These are phyloP conservation scores for Penaeus monodon DNA, from an alignment of 2,888 invertebrate species.

Conservation along the genomic window DNA sequence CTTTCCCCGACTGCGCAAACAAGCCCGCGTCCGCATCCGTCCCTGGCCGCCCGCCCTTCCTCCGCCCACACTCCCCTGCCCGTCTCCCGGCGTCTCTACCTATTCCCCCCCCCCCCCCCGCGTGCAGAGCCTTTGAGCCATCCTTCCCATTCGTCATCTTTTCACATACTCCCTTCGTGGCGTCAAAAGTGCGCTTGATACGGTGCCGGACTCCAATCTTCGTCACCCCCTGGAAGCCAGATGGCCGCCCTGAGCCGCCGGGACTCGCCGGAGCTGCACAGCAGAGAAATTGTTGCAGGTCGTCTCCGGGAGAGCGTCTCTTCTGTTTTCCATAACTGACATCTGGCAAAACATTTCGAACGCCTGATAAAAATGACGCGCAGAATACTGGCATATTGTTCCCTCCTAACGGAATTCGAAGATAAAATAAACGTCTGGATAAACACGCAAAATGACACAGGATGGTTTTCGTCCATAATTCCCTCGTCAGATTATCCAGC, in stretches of 20 bases:
- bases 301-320: too few species aligned
- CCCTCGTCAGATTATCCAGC: slow-evolving; percentile 22
- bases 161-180: slow-evolving; percentile 34
- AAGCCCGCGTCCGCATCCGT: neutral
- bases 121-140: slow-evolving; percentile 10
- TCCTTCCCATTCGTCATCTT: slow-evolving; percentile 49
- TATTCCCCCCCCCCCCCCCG: neutral
- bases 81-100: neutral
- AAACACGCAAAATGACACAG: neutral
- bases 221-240: slow-evolving; percentile 28
- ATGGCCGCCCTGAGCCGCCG: slow-evolving; percentile 1
- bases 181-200: slow-evolving; percentile 41
- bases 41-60: neutral
- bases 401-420: too few species aligned
- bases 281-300: too few species aligned
- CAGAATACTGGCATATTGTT: too few species aligned
- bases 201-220: slow-evolving; percentile 16
- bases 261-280: too few species aligned
- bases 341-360: too few species aligned
- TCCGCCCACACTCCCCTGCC: slow-evolving; percentile 1
- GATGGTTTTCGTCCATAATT: neutral
- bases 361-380: too few species aligned
- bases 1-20: neutral
- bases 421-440: neutral
- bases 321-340: too few species aligned